Base-by-base conservation (phyloP, 2,888 invertebrate genomes). In the Odontocolon sp. region DNA sequence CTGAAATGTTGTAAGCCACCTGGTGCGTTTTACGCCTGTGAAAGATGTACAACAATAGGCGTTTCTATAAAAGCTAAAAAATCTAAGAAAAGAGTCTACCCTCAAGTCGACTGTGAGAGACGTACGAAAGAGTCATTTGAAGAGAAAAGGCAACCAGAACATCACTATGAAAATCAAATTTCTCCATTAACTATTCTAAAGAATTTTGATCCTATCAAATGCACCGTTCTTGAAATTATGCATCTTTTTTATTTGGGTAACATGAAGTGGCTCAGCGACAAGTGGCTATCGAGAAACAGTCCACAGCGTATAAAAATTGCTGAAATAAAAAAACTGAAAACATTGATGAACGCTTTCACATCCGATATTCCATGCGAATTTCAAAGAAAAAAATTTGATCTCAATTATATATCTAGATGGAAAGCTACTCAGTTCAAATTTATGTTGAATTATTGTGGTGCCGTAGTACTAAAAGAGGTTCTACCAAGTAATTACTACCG, bases 381-480 rank as follows among this genome's bases (percentile, higher is more conserved):
- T 69, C 80, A 83, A 54, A 38, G 80, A 28, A 82, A 82, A 61
- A 68, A 21, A 18, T 79, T 80, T 18, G 70, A 81, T 66, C 14
- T 80, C 8, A 33, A 75, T n/a, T 40, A 63, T 2, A 40, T 79
- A 52, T 26, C 57, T 1, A 36, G 77, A 31, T 84, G 82, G 81
- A 84, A 83, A 74, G 81, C 82, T 8, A 82, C 83, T 2, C 82
- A 82, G 47, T 81, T 69, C 23, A 54, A 80, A 16, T 81, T 83
- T 66, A 67, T 84, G 54, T 52, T 82, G 5, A 64, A 71, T 16
- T 81, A 83, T 9, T 18, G 56, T 40, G 75, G 69, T 6, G 33
- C 64, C 3, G 45, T 79, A 45, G 56, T 79, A 0, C 69, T 78
- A 0, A 57, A 64, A 77, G 11, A 69, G 59, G 38, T 77, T 38